These are phyloP conservation scores for Platypus cylindrus DNA, from an alignment of 2,888 invertebrate genomes.

Conservation along the genomic window DNA sequence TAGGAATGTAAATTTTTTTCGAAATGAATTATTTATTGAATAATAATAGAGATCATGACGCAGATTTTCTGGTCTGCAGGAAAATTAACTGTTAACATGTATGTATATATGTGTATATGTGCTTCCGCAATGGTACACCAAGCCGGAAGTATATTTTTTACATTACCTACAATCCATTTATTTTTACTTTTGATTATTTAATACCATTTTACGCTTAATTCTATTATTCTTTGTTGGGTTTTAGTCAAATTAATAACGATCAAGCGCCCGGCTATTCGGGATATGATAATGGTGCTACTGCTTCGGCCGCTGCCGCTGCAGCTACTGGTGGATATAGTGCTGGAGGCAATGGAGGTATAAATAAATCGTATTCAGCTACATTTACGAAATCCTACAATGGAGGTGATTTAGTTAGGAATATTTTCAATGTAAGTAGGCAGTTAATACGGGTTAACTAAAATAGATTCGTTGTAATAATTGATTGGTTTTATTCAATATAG, in stretches of 20 bases:
- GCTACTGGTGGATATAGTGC: conserved; percentile 17
- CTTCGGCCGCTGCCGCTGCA: conserved; percentile 19
- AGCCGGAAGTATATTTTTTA: too few relatives aligned
- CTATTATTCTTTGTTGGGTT: neutral
- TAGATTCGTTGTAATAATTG: neutral
- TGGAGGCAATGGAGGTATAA: neutral
- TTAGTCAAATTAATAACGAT: conserved; percentile 2
- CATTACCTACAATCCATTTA: too few relatives aligned
- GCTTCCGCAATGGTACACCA: too few relatives aligned
- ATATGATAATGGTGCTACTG: conserved; percentile 3
- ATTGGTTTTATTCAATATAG: conserved; percentile 33
- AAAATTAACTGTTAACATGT: too few relatives aligned
- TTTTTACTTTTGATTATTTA: too few relatives aligned
- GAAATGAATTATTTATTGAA: too few relatives aligned
- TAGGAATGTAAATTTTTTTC: too few relatives aligned
- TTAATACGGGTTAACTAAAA: neutral
- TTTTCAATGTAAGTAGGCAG: conserved; percentile 48
- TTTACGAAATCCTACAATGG: neutral
- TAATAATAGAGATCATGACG: too few relatives aligned
- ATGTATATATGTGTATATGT: too few relatives aligned
- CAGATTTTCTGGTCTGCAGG: too few relatives aligned
- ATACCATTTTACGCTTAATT: too few relatives aligned
- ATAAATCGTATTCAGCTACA: neutral
- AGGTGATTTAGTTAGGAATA: conserved; percentile 41
- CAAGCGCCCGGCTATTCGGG: conserved; percentile 10